Percentiles rank a stretch among this genome's conserved stretches.
Conservation (phyloP, 2,888 invertebrate species). For the Philonicus albiceps region DNA sequence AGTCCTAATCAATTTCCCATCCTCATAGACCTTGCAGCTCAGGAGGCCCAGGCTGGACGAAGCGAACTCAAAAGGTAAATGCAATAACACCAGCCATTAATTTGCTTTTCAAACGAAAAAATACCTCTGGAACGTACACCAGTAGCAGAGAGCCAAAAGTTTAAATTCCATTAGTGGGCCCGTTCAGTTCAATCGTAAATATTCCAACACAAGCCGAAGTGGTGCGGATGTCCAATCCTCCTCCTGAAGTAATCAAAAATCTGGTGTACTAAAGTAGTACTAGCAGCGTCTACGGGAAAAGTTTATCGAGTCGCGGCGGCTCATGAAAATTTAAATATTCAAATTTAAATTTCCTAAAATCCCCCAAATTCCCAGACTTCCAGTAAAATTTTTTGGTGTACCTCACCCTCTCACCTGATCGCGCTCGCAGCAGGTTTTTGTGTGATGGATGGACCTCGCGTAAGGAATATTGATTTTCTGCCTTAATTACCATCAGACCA, state of each 20-base stretch:
- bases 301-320: neutral
- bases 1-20: neutral
- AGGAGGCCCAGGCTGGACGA: neutral
- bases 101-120: slow-evolving; percentile 7
- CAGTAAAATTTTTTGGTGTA: neutral
- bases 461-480: neutral
- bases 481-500: neutral
- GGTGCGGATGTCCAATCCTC: neutral
- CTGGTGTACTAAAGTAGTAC: neutral
- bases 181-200: slow-evolving; percentile 15
- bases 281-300: neutral
- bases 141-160: neutral
- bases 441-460: neutral
- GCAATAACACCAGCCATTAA: slow-evolving; percentile 2
- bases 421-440: neutral
- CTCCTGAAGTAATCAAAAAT: slow-evolving; percentile 20
- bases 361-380: slow-evolving; percentile 1
- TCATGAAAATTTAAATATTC: slow-evolving; percentile 35
- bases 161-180: slow-evolving; percentile 24
- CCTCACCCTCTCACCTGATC: neutral
- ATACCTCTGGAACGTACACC: neutral
- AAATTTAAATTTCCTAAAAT: slow-evolving; percentile 20
- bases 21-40: neutral
- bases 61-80: neutral
- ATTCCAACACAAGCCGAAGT: neutral